Evolutionary conservation across 2,113 vertebrate species (phyloP).

Genomic region (Muntiacus muntjak): DNA sequence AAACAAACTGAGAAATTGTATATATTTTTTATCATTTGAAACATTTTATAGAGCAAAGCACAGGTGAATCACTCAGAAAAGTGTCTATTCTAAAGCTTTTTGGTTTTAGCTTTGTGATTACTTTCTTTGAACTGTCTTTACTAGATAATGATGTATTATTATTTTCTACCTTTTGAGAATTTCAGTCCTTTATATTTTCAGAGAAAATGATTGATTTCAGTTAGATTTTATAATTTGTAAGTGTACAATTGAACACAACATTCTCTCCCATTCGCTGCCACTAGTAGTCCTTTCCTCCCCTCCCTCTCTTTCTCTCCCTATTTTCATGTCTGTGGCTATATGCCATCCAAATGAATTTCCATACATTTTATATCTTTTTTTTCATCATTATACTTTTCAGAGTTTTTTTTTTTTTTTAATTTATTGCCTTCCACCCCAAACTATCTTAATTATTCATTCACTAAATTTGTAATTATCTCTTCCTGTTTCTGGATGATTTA

Average conservation of each 20-base stretch:
- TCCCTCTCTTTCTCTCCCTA: too few relatives aligned
- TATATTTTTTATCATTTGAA: background rate
- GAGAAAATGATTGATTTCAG: background rate
- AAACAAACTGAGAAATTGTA: background rate
- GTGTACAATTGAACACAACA: background rate
- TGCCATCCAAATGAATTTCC: background rate
- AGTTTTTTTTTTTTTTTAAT: background rate
- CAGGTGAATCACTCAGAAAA: background rate
- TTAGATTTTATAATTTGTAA: background rate
- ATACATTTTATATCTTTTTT: background rate
- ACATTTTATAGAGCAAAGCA: background rate
- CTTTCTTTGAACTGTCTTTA: background rate
- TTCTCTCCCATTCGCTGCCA: background rate
- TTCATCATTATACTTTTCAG: background rate
- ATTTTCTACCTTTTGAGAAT: background rate
- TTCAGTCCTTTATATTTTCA: background rate
- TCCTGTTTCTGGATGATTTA: background rate
- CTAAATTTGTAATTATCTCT: background rate
- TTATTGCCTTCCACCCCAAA: background rate
- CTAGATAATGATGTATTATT: background rate
- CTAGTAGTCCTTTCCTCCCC: background rate
- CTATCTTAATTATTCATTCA: background rate
- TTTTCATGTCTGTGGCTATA: background rate
- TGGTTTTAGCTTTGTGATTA: background rate
- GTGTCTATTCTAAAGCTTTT: background rate